Percentiles rank a stretch among this genome's conserved stretches.
phyloP scores from a whole-genome alignment of 1,140 invertebrate species.

The Sweltsa coloradensis region DNA sequence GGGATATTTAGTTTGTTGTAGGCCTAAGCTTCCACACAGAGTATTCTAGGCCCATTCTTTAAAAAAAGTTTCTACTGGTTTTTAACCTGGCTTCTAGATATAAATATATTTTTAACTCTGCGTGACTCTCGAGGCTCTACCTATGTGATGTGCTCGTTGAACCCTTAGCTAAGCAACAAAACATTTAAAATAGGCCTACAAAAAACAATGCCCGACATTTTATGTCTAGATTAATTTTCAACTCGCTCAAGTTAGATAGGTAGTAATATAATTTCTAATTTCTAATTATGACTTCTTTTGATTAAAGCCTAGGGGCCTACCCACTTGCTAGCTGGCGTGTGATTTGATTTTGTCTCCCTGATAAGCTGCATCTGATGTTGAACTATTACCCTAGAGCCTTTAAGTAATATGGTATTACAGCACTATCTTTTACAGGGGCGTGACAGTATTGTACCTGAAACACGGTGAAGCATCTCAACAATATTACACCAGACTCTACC shows the following conservation, averaged over 20 bases:
- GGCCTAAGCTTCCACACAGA: not conserved
- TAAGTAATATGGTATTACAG: too few species aligned
- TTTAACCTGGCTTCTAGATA: not conserved
- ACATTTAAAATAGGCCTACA: too few species aligned
- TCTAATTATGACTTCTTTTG: not conserved
- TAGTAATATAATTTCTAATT: not conserved
- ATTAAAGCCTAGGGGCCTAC: not conserved
- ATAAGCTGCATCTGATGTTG: not conserved
- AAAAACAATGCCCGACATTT: too few species aligned
- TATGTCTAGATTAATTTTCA: too few species aligned
- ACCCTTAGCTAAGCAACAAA: too few species aligned
- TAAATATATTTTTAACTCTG: not conserved
- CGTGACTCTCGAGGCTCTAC: not conserved
- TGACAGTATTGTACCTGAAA: slow-evolving; percentile 9
- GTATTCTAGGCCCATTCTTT: too few species aligned
- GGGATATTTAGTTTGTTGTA: not conserved
- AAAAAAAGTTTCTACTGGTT: slow-evolving; percentile 2
- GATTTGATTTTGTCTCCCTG: not conserved
- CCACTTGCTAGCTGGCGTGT: not conserved
- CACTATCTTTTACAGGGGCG: slow-evolving; percentile 9
- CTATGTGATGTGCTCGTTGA: not conserved
- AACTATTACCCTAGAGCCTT: too few species aligned
- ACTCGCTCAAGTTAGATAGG: not conserved
- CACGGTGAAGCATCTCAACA: slow-evolving; percentile 8
- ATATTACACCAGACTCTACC: slow-evolving; percentile 11